Evolutionary conservation across 2,113 vertebrate genomes (phyloP), one percentile per base, ranked within the genome.

Genomic region (Lepus americanus): DNA sequence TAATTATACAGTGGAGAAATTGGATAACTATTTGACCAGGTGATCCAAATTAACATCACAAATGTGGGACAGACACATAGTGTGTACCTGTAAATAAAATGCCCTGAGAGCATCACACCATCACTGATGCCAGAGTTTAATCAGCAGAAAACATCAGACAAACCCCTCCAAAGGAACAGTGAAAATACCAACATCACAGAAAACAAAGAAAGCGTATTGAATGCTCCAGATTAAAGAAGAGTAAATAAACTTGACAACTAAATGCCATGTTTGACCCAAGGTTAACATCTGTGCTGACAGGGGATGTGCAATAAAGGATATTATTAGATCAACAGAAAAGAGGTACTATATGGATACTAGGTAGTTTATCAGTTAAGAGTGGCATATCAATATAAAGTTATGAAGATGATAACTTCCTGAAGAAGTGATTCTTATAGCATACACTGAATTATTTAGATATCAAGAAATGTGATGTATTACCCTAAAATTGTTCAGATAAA

Each of bases 241-340:
- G 61, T 94, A 90, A 93, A 66, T 29, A 81, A 91, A 70, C 6
- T 44, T 66, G 33, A 79, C 27, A 94, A n/a, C 31, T 61, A 90
- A 74, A n/a, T 87, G 31, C 16, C 89, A 67, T 76, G 87, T 51
- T 51, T 92, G 55, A 61, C 31, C 31, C 29, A 70, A 89, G 36
- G 86, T 77, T 85, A 82, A 85, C 80, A 88, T 85, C 22, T 94
- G 29, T 83, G 36, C 23, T 82, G 70, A 36, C 27, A 0, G 83
- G 27, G 11, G 9, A 55, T 87, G 84, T 77, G 39, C 3, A 67
- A 49, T 61, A 82, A 88, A 88, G 36, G 9, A 23, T 55, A 64
- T 44, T 61, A 59, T 63, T 81, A 72, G 3, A 44, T 33, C 67
- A 94, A 31, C n/a, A 74, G 44, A 44, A 77, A 70, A 80, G 85